Evolutionary conservation across 2,888 invertebrate genomes (phyloP), one percentile per base, ranked within the genome.

Genomic region (Tenodera sinensis): DNA sequence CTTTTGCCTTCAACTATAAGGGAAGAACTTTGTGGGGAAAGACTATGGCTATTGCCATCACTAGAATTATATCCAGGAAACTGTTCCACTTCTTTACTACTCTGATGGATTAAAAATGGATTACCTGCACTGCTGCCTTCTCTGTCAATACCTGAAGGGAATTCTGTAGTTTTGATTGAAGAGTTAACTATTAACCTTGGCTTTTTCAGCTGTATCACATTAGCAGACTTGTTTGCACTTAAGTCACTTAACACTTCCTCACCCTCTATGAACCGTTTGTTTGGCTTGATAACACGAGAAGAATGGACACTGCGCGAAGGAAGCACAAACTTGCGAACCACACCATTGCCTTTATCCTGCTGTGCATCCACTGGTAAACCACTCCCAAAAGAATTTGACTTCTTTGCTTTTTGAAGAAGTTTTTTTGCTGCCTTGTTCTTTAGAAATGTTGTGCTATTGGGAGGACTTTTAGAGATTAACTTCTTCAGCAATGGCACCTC

Each of bases 281-380:
- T 98, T 83, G 98, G 98, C 93, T 97, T 98, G 88, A 98, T 98
- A 84, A 97, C 97, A 91, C 98, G 95, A 8, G 97, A 97, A 83
- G 98, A 98, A 93, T 97, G 96, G 27, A 95, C 96, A 94, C 97
- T 98, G 91, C 97, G 95, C 85, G 96, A 95, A 28, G 98, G 98
- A 90, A 98, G 93, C 71, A 97, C 95, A 94, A 97, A 97, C 93
- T 96, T 96, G 88, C 90, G 88, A 83, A 83, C 86, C 27, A 85
- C 88, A 88, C 85, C 71, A 84, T 81, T 87, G 28, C 88, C 90
- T 92, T 91, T 91, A 91, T 92, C 91, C 91, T 92, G 90, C 91
- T 92, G 91, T 91, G 91, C 91, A 84, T 93, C 93, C 12, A 91
- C 91, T n/a, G 92, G 91, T 88, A 92, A 92, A 28, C 92, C 91